Base-by-base conservation (phyloP, 2,113 vertebrate genomes). In the Strix aluco region DNA sequence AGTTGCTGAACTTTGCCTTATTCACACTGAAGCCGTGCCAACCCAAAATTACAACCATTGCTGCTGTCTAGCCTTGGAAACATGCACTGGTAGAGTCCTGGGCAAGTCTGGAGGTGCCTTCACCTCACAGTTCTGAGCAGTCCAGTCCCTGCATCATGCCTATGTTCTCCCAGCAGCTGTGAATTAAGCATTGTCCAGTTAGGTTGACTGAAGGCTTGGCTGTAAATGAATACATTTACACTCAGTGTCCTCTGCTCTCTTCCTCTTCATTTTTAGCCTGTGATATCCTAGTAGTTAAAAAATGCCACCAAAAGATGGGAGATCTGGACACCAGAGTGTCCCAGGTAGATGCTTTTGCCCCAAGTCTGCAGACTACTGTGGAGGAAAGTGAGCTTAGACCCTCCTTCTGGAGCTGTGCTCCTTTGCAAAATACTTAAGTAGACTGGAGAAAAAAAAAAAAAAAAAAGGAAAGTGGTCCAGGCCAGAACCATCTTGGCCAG, bases 141-240 rank as follows among this genome's bases (percentile, higher is more conserved):
- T 29, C 32, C n/a, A 1, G 2, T 62, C n/a, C 25, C 73, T 9
- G 17, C 0, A 1, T 11, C 73, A 36, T 6, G 26, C 13, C 49
- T 32, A 4, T 16, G 22, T 38, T 32, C 40, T 62, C 18, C 29
- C 47, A 62, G 47, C 34, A 62, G 29, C 29, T 55, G 47, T 36
- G 55, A 36, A n/a, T 42, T 26, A 21, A 77, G 11, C 42, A 5
- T 27, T 25, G 19, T 34, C 34, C 38, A 17, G 36, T 46, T 6
- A 38, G 29, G 47, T 40, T 38, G 19, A 40, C 88, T 32, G 36
- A 63, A 78, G 42, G 18, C 27, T 57, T 51, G 42, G 32, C 32
- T 51, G 44, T 2, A 0, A 4, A 25, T 70, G 21, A 49, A n/a
- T 14, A 10, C 3, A 6, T 22, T 44, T 57, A 65, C 65, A 20